Conservation (phyloP, 1,140 invertebrate genomes). For the Galleria mellonella region DNA sequence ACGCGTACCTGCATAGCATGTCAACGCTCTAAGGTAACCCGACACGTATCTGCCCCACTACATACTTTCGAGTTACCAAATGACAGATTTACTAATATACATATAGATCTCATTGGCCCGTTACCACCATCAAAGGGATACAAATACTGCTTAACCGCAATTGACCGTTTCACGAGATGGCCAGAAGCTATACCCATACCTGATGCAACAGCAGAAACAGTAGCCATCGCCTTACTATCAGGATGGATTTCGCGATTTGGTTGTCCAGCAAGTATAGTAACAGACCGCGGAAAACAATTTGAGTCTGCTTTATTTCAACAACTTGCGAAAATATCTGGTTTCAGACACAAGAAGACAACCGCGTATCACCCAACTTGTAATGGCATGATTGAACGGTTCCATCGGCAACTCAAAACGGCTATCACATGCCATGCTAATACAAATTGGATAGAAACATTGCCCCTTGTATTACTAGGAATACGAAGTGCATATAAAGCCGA, state of each 20-base stretch:
- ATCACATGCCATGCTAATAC: slow-evolving; percentile 20
- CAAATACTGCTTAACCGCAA: too few species aligned
- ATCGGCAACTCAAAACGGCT: slow-evolving; percentile 40
- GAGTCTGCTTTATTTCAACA: slow-evolving; percentile 16
- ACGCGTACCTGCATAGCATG: not conserved
- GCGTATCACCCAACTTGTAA: slow-evolving; percentile 48
- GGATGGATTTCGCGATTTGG: slow-evolving; percentile 41
- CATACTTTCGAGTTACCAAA: not conserved
- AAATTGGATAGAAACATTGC: slow-evolving; percentile 28
- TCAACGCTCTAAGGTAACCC: not conserved
- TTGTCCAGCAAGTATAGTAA: too few species aligned
- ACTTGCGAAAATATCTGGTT: slow-evolving; percentile 14
- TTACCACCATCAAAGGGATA: too few species aligned
- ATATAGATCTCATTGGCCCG: not conserved
- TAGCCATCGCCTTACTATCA: too few species aligned
- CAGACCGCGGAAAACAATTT: too few species aligned
- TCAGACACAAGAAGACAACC: slow-evolving; percentile 15
- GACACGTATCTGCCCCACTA: not conserved
- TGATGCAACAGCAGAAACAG: too few species aligned
- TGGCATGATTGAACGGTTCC: slow-evolving; percentile 49
- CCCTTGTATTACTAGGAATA: slow-evolving; percentile 53
- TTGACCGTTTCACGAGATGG: too few species aligned
- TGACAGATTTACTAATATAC: not conserved
- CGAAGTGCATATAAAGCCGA: slow-evolving; percentile 37
- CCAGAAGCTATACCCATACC: too few species aligned